phyloP scores from a whole-genome alignment of 2,113 vertebrate species.

The Candoia aspera region DNA sequence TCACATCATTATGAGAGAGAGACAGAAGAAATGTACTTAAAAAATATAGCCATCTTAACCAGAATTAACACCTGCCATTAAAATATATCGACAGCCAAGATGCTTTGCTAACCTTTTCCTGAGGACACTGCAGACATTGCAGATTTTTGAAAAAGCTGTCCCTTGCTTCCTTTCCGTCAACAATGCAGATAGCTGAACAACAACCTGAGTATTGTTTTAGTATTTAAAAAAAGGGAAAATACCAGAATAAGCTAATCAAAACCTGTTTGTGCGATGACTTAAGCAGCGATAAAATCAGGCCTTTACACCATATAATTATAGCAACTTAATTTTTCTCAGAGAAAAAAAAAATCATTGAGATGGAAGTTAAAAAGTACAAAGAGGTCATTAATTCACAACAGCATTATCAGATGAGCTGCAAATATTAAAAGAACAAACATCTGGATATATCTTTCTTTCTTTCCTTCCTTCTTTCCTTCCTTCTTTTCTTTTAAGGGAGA shows the following conservation, averaged over 20 bases:
- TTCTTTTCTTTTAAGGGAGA: conserved; percentile 15
- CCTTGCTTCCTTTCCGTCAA: background rate
- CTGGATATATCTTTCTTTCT: conserved; percentile 17
- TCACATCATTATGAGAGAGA: background rate
- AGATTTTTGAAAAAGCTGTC: background rate
- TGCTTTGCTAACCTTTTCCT: background rate
- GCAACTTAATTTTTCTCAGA: conserved; percentile 65
- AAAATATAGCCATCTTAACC: background rate
- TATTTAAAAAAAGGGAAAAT: background rate
- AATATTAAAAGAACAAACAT: conserved; percentile 65
- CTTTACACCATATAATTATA: conserved; percentile 68
- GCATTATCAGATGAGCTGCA: conserved; percentile 69
- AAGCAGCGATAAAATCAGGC: conserved; percentile 61
- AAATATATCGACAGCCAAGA: background rate
- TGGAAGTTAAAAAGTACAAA: conserved; percentile 67
- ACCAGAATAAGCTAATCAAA: conserved; percentile 65
- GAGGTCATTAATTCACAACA: conserved; percentile 73
- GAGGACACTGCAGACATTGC: background rate
- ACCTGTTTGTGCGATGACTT: conserved; percentile 68
- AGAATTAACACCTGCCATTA: background rate
- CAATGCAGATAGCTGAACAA: conserved; percentile 58
- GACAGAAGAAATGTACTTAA: background rate
- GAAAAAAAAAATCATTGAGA: conserved; percentile 58
- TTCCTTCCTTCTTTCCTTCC: too few species aligned
- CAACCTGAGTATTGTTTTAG: background rate